Evolutionary conservation across 2,888 invertebrate genomes (phyloP).

Genomic region (Acrocyrtus sp.): DNA sequence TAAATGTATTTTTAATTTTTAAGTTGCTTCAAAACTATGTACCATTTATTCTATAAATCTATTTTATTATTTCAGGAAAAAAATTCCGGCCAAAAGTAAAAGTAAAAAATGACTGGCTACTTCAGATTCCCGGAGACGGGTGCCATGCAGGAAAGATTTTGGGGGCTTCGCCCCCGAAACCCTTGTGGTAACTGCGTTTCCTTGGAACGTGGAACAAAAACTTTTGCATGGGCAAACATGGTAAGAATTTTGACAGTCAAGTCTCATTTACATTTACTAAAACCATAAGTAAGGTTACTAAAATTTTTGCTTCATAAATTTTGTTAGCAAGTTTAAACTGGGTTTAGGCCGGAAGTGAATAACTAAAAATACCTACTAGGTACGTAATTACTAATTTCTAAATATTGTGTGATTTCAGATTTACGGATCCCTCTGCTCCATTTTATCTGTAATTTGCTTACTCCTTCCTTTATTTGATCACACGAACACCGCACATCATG

Average conservation of each 20-base stretch:
- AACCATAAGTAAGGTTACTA: neutral
- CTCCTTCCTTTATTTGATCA: too few species aligned
- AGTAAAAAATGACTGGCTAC: conserved; percentile 19
- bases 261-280: neutral
- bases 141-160: conserved; percentile 5
- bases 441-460: too few species aligned
- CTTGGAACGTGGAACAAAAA: conserved; percentile 29
- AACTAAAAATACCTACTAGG: neutral
- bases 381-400: too few species aligned
- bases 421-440: too few species aligned
- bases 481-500: too few species aligned
- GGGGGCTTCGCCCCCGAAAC: conserved; percentile 10
- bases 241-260: conserved; percentile 9
- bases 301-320: neutral
- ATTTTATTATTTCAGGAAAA: too few species aligned
- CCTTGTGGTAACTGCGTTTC: conserved; percentile 17
- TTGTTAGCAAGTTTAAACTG: neutral
- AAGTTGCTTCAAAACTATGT: too few species aligned
- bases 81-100: too few species aligned
- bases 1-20: too few species aligned
- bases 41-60: too few species aligned
- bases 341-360: neutral
- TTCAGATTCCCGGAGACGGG: conserved; percentile 27
- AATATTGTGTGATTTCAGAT: neutral
- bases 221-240: conserved; percentile 16